Conservation (phyloP, 1,140 invertebrate genomes). For the Drosophila pruinosa region DNA sequence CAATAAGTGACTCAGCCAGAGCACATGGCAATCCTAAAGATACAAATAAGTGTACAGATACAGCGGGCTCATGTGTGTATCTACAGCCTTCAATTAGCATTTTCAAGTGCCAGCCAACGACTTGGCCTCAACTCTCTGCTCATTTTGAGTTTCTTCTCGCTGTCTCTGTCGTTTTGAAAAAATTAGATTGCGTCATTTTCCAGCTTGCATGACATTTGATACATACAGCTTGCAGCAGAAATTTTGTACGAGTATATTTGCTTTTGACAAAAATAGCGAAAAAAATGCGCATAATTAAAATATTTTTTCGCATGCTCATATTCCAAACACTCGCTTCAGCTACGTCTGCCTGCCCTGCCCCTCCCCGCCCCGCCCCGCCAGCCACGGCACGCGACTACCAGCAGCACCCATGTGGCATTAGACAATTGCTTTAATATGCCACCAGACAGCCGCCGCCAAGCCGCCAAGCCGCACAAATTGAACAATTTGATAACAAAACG, state of each 20-base stretch:
- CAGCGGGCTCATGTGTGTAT: constrained; percentile 6
- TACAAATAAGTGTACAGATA: constrained; percentile 4
- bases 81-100: constrained; percentile 72
- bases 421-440: constrained; percentile 79
- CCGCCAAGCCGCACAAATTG: constrained; percentile 71
- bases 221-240: constrained; percentile 58
- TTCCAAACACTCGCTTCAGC: constrained; percentile 40
- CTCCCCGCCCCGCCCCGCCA: neutral
- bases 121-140: neutral
- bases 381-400: constrained; percentile 67
- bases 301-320: constrained; percentile 71
- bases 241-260: constrained; percentile 4
- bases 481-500: constrained; percentile 75
- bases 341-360: neutral
- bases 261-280: constrained; percentile 68
- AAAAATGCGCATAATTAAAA: constrained; percentile 71
- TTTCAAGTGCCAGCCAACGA: constrained; percentile 41
- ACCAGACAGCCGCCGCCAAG: constrained; percentile 47
- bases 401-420: constrained; percentile 76
- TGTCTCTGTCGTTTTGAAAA: neutral
- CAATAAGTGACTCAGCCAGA: constrained; percentile 27
- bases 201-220: constrained; percentile 63
- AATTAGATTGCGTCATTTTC: constrained; percentile 63
- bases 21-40: constrained; percentile 41
- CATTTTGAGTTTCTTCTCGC: neutral